Conservation (phyloP, 2,888 invertebrate species). For the Dione juno region DNA sequence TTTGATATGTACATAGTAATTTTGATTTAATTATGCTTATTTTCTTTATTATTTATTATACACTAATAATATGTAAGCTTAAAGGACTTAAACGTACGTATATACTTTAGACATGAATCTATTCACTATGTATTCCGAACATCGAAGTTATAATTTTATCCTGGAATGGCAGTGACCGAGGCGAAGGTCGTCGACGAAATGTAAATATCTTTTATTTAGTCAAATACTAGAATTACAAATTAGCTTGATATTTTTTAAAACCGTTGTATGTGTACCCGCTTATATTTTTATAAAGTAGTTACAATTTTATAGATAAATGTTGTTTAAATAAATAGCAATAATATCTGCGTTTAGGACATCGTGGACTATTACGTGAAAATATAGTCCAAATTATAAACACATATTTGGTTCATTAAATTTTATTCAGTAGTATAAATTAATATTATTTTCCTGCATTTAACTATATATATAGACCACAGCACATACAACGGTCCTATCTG, state of each 20-base stretch:
- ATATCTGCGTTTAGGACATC: constrained; percentile 15
- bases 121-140: neutral
- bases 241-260: constrained; percentile 70
- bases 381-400: constrained; percentile 3
- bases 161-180: constrained; percentile 36
- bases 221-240: constrained; percentile 67
- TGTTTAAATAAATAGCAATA: constrained; percentile 29
- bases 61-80: neutral
- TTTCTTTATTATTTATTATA: neutral
- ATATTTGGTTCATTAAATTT: neutral
- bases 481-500: constrained; percentile 63
- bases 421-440: neutral
- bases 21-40: neutral
- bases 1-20: neutral
- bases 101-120: neutral
- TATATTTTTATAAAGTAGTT: constrained; percentile 28
- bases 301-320: constrained; percentile 30
- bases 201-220: constrained; percentile 66
- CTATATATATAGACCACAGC: constrained; percentile 29
- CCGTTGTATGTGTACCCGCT: constrained; percentile 61
- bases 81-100: too few species aligned
- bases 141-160: constrained; percentile 9
- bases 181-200: constrained; percentile 41
- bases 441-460: neutral
- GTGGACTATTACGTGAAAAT: constrained; percentile 13